These are phyloP conservation scores for Saccostrea echinata DNA, from an alignment of 1,140 invertebrate genomes.

Conservation along the genomic window DNA sequence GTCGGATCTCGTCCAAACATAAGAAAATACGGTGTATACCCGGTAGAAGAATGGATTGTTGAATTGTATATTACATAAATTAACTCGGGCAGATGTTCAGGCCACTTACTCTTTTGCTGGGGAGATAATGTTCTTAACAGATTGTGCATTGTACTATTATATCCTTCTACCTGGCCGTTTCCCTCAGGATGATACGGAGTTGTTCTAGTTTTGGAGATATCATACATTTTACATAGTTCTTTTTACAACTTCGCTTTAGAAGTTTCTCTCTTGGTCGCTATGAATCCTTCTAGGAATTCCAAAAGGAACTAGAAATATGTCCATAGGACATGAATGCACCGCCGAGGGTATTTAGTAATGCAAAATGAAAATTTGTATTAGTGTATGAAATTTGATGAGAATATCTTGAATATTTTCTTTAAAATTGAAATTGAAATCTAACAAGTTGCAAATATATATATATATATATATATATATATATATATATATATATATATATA, in stretches of 20 bases:
- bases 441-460: too few relatives aligned
- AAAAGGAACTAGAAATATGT: slow-evolving; percentile 40
- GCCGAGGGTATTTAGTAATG: too few relatives aligned
- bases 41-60: slow-evolving; percentile 41
- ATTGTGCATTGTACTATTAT: too few relatives aligned
- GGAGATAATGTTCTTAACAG: too few relatives aligned
- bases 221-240: slow-evolving; percentile 42
- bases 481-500: too few relatives aligned
- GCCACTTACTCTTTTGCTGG: background rate
- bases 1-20: slow-evolving; percentile 38
- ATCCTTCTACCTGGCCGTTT: slow-evolving; percentile 45
- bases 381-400: too few relatives aligned
- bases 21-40: slow-evolving; percentile 34
- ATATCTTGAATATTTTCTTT: too few relatives aligned
- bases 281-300: slow-evolving; percentile 40
- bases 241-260: slow-evolving; percentile 43
- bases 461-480: too few relatives aligned
- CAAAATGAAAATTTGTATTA: too few relatives aligned
- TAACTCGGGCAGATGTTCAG: background rate
- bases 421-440: too few relatives aligned
- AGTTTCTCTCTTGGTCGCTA: slow-evolving; percentile 44
- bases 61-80: slow-evolving; percentile 38
- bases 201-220: slow-evolving; percentile 42
- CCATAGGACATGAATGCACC: too few relatives aligned
- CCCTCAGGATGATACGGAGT: slow-evolving; percentile 41